Evolutionary conservation across 2,888 invertebrate species (phyloP), one percentile per base, ranked within the genome.

Genomic region (Lomographa bimaculata): DNA sequence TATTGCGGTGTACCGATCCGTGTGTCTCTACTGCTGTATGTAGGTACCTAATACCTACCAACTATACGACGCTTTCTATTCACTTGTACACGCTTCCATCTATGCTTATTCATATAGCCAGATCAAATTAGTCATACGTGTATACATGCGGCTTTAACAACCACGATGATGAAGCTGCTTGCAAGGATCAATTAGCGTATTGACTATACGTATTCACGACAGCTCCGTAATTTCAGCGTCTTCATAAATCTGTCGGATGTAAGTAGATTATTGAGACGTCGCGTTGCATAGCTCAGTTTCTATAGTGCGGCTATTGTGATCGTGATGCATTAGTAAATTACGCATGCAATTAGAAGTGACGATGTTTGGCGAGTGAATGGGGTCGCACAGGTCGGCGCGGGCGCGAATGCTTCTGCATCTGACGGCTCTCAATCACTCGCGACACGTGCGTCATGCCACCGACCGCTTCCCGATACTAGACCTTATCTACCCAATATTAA

Each of bases 361-460:
- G 71, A 75, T 73, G 76, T 72, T 82, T 81, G 80, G 77, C 81
- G 63, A 71, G 72, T 64, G 70, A 65, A 63, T 50, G 67, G 57
- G 74, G 70, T 43, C 42, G 67, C 75, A 58, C 71, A 75, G 82
- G 81, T 81, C 79, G 71, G 58, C 64, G 46, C 54, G 55, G 62
- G 71, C 69, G 70, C 62, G 54, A 54, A 46, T 53, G 48, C 44
- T 34, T 57, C 51, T 67, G 75, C 78, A 73, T 69, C 76, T 81
- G 81, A 76, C 80, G 71, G 64, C 76, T 50, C 70, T 81, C 79
- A 71, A 83, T 85, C 84, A 83, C 66, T 60, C 56, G 51, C 54
- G 64, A 57, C 63, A 62, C 62, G 58, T 60, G 60, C 57, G 57
- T 50, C 59, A 49, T 47, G 46, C 39, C 42, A 34, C 16, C 17